Evolutionary conservation across 2,888 invertebrate species (phyloP).

Genomic region (Ecliptopera silaceata): DNA sequence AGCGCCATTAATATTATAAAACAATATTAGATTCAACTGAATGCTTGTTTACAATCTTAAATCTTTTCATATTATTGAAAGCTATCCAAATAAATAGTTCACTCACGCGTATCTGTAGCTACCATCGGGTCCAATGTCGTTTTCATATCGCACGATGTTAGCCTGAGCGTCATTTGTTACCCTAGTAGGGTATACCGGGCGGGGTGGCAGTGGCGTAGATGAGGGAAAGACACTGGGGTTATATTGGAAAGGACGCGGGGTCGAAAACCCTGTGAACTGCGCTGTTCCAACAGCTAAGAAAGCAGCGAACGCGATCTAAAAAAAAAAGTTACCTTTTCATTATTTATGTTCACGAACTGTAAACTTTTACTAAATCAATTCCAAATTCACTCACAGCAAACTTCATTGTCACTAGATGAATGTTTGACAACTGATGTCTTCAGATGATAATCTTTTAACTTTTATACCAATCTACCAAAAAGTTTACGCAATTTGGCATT

Average conservation of each 20-base stretch:
- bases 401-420: constrained; percentile 57
- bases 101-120: constrained; percentile 76
- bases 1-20: too few relatives aligned
- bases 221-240: constrained; percentile 23
- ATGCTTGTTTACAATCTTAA: too few relatives aligned
- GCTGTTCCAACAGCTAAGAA: constrained; percentile 60
- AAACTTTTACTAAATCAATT: constrained; percentile 1
- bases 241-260: constrained; percentile 18
- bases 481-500: constrained; percentile 61
- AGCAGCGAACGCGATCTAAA: constrained; percentile 53
- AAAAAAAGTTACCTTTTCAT: constrained; percentile 2
- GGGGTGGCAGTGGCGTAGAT: constrained; percentile 27
- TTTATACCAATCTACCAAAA: constrained; percentile 51
- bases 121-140: constrained; percentile 73
- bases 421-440: constrained; percentile 47
- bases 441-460: constrained; percentile 41
- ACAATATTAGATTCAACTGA: too few relatives aligned
- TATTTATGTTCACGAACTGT: background rate
- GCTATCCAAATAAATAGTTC: too few relatives aligned
- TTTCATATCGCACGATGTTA: constrained; percentile 61
- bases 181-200: constrained; percentile 33
- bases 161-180: constrained; percentile 52
- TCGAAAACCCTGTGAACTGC: constrained; percentile 43
- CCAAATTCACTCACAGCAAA: constrained; percentile 51
- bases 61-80: too few relatives aligned